Evolutionary conservation across 2,888 invertebrate species (phyloP), one percentile per base, ranked within the genome.

Genomic region (Platycheirus rosarum): DNA sequence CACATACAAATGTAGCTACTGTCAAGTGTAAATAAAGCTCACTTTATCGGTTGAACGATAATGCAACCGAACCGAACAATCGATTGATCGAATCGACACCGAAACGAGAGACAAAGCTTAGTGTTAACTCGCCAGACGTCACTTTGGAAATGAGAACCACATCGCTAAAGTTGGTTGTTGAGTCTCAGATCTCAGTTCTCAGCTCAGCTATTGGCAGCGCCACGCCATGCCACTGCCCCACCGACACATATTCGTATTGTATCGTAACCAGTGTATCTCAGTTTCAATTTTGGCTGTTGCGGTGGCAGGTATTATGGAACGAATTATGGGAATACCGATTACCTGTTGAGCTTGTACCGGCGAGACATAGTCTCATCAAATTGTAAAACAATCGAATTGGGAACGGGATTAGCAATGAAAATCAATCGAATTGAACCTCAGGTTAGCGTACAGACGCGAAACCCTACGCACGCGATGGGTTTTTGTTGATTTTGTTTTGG

Each of bases 141-240:
- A 80, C 69, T 75, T 80, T 80, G 65, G 44, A 53, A 80, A 60
- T 80, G 75, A n/a, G n/a, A 75, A 42, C 29, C 63, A 46, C 75
- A 63, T 49, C 32, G 14, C 29, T 55, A n/a, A 32, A 29, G 16
- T 51, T 7, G 14, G 16, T 26, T n/a, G 32, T n/a, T n/a, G n/a
- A n/a, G n/a, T n/a, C n/a, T n/a, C n/a, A n/a, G n/a, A n/a, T 51
- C 5, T 68, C 23, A 40, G 13, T 2, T 40, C 40, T 26, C 51
- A 40, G 55, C 18, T n/a, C n/a, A n/a, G n/a, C n/a, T 18, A 46
- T 48, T n/a, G n/a, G n/a, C n/a, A n/a, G n/a, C n/a, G n/a, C n/a
- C n/a, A n/a, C n/a, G n/a, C n/a, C n/a, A n/a, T 49, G 14, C 49
- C 57, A 44, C 44, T 46, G 51, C 70, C 63, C 69, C 68, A 32